Evolutionary conservation across 1,140 invertebrate species (phyloP), one percentile per base, ranked within the genome.

Genomic region (Tetramorium alpestre): DNA sequence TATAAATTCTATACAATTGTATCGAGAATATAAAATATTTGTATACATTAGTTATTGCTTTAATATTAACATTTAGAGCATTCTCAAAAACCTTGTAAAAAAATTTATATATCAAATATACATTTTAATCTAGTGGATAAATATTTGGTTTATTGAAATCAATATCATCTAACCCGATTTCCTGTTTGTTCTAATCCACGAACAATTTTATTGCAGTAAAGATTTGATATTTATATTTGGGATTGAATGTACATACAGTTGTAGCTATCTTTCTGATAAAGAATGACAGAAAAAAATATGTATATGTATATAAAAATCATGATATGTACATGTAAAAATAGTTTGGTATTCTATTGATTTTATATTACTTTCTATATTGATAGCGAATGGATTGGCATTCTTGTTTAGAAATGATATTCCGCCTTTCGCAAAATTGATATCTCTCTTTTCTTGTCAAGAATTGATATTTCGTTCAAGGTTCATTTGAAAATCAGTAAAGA

Each of bases 281-380:
- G 33, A 80, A 80, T 69, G 33, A 38, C 11, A 80, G 60, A 25
- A 10, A 69, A 41, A 51, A 44, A 67, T 41, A 67, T 41, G 28
- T 80, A 38, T 44, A 51, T 16, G 13, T 56, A 28, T 70, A 75
- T 80, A 54, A 33, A 33, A 33, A 80, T 80, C 47, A 25, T 51
- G 58, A 65, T 65, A 49, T 33, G 3, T 33, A 33, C 44, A 51
- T 38, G 33, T 54, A 51, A 11, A 69, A 67, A 22, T 33, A 25
- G 11, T 65, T 65, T 78, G 28, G 47, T 54, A 54, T 67, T 8
- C n/a, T 54, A 80, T 80, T 54, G 77, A 80, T 80, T 80, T 80
- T 80, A 54, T 54, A 28, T 80, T 67, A 54, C 47, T 70, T 81
- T 70, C 49, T 78, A 47, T 65, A 78, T 81, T 70, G 77, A 81